Percentiles rank a stretch among this genome's conserved stretches.
Conservation (phyloP, 2,888 invertebrate genomes). For the Vannuccia rotundouncinata region DNA sequence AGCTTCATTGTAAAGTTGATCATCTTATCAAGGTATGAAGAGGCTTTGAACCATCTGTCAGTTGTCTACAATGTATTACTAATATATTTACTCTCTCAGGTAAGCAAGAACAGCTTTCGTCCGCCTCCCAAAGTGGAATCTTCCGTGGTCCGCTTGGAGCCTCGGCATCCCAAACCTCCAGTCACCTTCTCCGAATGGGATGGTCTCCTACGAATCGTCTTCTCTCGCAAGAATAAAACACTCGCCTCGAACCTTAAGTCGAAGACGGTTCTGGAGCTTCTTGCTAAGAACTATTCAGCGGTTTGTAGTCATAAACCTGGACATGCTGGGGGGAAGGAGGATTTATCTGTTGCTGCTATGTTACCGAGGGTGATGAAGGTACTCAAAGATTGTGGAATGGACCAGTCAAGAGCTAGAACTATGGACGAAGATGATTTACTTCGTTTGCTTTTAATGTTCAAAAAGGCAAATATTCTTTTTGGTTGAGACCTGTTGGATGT, state of each 20-base stretch:
- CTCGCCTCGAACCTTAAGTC: conserved; percentile 55
- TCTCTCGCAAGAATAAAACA: conserved; percentile 92
- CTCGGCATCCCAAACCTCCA: conserved; percentile 88
- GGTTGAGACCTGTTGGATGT: too few relatives aligned
- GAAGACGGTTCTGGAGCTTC: conserved; percentile 8
- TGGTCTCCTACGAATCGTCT: conserved; percentile 85
- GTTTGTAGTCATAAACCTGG: background rate
- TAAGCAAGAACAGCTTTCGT: conserved; percentile 93
- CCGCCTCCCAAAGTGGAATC: conserved; percentile 98
- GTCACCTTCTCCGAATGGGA: conserved; percentile 95
- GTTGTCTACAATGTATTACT: too few relatives aligned
- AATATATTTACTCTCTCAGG: too few relatives aligned
- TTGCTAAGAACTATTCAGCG: conserved; percentile 7
- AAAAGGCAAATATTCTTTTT: conserved; percentile 38
- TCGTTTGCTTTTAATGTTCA: conserved; percentile 47
- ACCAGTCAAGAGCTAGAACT: conserved; percentile 73
- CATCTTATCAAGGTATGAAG: conserved; percentile 78
- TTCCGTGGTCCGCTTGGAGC: conserved; percentile 91
- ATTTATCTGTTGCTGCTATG: conserved; percentile 70
- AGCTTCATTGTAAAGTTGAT: conserved; percentile 85
- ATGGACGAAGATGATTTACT: conserved; percentile 97
- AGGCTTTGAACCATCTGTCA: background rate
- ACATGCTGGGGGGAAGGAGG: background rate
- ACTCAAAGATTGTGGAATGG: conserved; percentile 65
- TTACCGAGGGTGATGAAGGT: conserved; percentile 72